Conservation (phyloP, 2,888 invertebrate genomes). For the Agriopis aurantiaria region DNA sequence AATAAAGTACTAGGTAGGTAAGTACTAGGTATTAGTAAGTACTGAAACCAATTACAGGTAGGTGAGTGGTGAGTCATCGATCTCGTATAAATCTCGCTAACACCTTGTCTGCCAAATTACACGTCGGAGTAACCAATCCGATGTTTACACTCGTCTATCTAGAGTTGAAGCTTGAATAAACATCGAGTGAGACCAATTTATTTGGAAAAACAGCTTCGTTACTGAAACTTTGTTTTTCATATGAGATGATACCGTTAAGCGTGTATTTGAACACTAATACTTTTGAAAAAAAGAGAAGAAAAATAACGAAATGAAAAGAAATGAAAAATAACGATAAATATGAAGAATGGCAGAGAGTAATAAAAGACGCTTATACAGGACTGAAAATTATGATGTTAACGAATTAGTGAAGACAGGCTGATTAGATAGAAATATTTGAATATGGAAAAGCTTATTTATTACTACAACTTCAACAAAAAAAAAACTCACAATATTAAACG, state of each 20-base stretch:
- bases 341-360: neutral
- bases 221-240: constrained; percentile 16
- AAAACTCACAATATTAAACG: no score
- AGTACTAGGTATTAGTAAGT: neutral
- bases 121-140: constrained; percentile 24
- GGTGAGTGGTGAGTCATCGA: constrained; percentile 23
- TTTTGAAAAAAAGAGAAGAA: no score
- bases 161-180: constrained; percentile 25
- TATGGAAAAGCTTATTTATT: no score
- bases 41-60: constrained; percentile 1
- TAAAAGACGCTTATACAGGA: no score
- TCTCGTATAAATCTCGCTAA: constrained; percentile 22
- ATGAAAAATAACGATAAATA: neutral
- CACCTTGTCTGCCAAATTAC: constrained; percentile 40
- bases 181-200: constrained; percentile 10
- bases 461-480: no score
- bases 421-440: no score
- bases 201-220: constrained; percentile 22
- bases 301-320: no score
- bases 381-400: no score
- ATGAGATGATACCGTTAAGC: constrained; percentile 8
- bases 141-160: constrained; percentile 26
- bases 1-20: neutral
- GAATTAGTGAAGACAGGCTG: no score
- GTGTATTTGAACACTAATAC: neutral